Evolutionary conservation across 2,888 invertebrate genomes (phyloP).

Genomic region (Seladonia tumulorum): DNA sequence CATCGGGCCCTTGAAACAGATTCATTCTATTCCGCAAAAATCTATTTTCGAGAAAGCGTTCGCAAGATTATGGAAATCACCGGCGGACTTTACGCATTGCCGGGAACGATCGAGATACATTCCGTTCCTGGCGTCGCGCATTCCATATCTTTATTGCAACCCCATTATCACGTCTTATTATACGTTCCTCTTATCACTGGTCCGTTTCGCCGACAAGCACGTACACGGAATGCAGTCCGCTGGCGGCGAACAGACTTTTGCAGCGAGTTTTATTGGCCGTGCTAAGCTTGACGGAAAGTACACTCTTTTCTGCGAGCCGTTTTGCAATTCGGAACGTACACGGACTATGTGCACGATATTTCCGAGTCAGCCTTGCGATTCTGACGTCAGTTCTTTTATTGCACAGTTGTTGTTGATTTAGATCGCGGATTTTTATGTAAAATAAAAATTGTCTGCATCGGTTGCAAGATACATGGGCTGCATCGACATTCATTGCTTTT

Average conservation of each 20-base stretch:
- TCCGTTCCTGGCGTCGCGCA: conserved; percentile 42
- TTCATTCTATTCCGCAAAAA: conserved; percentile 18
- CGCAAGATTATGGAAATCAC: conserved; percentile 40
- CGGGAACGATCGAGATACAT: conserved; percentile 41
- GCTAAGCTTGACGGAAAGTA: conserved; percentile 13
- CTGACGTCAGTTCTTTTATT: background rate
- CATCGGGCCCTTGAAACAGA: conserved; percentile 28
- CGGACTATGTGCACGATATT: background rate
- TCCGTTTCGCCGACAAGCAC: conserved; percentile 55
- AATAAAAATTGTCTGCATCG: background rate
- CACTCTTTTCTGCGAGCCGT: background rate
- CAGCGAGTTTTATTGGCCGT: conserved; percentile 44
- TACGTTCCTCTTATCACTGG: conserved; percentile 62
- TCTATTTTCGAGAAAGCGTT: background rate
- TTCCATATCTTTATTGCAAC: conserved; percentile 60
- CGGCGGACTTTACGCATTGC: conserved; percentile 42
- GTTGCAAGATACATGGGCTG: background rate
- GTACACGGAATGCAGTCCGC: conserved; percentile 66
- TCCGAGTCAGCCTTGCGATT: background rate
- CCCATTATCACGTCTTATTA: conserved; percentile 61
- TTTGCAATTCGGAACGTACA: conserved; percentile 8
- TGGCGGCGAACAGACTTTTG: conserved; percentile 58
- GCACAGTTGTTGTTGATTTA: background rate
- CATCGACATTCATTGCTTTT: background rate
- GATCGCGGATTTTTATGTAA: background rate